Evolutionary conservation across 2,113 vertebrate species (phyloP), one percentile per base, ranked within the genome.

Genomic region (Pedetes capensis): DNA sequence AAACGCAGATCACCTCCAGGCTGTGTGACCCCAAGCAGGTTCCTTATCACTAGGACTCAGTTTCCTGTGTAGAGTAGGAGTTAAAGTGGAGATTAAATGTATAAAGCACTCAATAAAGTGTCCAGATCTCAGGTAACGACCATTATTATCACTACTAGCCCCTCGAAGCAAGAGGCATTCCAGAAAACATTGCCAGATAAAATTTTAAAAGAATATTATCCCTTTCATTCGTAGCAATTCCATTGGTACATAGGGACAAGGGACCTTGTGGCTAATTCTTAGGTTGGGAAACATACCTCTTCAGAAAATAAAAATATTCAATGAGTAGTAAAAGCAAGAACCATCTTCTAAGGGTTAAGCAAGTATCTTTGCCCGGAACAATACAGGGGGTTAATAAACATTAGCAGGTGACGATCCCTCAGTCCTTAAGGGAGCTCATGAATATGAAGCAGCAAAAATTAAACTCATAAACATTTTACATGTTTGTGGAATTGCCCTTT

Each of bases 271-370:
- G 44, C 44, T 86, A 29, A 71, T n/a, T 69, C 78, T 49, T 86
- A 91, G 34, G 63, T 32, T 53, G 74, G 82, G 42, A 89, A 94
- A 89, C 32, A 93, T 18, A 23, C 63, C 22, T 37, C 75, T 96
- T 83, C 29, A 61, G 68, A 76, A n/a, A n/a, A 87, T 87, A 82
- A 87, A 61, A 22, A 39, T 53, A 75, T 18, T 74, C 57, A 27
- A 71, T 0, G 17, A 71, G 25, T 61, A 57, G 44, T 42, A 39
- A 0, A 25, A 66, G 64, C 6, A 34, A 76, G 75, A 53, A 22
- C 37, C 34, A 22, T 49, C 64, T 88, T 74, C 71, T 51, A 51
- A 72, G 4, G 6, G 47, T 47, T 20, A 87, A 59, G 69, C 20
- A 29, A 84, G 85, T 11, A 1, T 51, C 55, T n/a, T 42, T 20